Conservation (phyloP, 2,113 vertebrate genomes). For the Noctilio leporinus region DNA sequence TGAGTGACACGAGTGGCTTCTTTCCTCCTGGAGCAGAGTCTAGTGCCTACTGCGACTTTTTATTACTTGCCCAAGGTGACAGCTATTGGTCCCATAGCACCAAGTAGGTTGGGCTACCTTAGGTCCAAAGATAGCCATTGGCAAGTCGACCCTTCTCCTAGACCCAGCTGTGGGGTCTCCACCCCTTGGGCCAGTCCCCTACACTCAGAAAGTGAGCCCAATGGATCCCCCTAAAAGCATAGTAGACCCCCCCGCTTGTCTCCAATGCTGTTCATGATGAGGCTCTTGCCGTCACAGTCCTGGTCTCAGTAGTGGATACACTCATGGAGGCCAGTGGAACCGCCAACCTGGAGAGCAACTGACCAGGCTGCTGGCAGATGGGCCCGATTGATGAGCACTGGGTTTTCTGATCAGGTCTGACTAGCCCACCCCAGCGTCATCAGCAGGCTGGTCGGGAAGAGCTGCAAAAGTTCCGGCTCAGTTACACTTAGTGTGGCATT, state of each 20-base stretch:
- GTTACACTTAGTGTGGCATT: neutral
- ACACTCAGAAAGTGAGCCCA: neutral
- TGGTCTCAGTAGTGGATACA: neutral
- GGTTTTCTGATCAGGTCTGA: neutral
- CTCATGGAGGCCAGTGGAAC: accelerated
- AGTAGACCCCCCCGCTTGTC: neutral
- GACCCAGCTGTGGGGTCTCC: neutral
- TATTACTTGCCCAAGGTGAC: neutral
- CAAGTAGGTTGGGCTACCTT: neutral
- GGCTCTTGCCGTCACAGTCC: accelerated
- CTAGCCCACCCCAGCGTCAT: neutral
- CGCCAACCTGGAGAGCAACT: neutral
- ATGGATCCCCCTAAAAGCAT: neutral
- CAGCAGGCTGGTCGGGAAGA: neutral
- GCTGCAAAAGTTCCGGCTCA: neutral
- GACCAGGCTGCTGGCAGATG: neutral
- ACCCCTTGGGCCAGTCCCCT: neutral
- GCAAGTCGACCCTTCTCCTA: neutral
- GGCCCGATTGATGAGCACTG: neutral
- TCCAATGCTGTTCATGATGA: accelerated
- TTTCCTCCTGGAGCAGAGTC: neutral
- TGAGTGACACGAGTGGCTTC: neutral
- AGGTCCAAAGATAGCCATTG: neutral
- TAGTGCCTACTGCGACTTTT: neutral
- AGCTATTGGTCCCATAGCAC: neutral